Percentiles rank a stretch among this genome's conserved stretches.
These are phyloP conservation scores for Polydrusus tereticollis DNA, from an alignment of 2,888 invertebrate genomes.

Conservation along the genomic window DNA sequence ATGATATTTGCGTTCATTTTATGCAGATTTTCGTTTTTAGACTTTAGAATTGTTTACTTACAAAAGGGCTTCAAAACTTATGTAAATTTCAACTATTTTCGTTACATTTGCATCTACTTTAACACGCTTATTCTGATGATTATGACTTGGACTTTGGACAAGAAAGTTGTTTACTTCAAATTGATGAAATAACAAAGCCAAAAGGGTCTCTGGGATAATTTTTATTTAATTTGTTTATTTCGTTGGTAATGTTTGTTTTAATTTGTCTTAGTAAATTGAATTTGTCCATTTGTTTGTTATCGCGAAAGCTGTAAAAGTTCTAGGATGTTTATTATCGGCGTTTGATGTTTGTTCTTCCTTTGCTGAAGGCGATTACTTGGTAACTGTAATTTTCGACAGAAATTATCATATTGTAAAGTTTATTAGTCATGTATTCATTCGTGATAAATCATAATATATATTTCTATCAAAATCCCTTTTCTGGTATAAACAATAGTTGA, in stretches of 20 bases:
- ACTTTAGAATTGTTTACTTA: neutral
- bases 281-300: constrained; percentile 6
- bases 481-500: too few relatives aligned
- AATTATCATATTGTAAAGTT: neutral
- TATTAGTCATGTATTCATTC: neutral
- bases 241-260: neutral
- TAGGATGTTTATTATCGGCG: neutral
- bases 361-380: neutral
- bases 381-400: constrained; percentile 21
- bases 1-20: neutral
- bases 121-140: neutral
- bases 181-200: neutral
- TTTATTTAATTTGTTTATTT: neutral
- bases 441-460: too few relatives aligned
- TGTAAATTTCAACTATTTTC: neutral
- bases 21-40: neutral
- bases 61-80: too few relatives aligned
- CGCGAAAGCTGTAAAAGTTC: neutral
- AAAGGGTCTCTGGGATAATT: neutral
- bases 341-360: neutral
- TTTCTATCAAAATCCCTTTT: neutral
- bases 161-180: constrained; percentile 14
- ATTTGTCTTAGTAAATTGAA: neutral
- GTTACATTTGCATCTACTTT: neutral
- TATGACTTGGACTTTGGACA: neutral